Base-by-base conservation (phyloP, 2,113 vertebrate genomes). In the Anguilla japonica region DNA sequence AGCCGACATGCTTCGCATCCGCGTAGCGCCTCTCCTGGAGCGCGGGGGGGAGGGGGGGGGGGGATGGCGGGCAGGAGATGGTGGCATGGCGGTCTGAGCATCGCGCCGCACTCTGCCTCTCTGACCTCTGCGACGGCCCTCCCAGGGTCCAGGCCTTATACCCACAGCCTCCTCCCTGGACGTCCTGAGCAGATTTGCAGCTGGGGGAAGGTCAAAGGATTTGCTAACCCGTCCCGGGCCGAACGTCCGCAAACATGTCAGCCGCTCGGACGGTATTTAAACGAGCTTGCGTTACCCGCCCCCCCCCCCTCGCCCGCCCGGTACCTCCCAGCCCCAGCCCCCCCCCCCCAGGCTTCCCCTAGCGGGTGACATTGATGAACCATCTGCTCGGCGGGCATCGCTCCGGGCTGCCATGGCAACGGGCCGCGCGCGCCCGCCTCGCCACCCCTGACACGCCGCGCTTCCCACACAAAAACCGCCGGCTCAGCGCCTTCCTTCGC, bases 341-440 rank as follows among this genome's bases (percentile, higher is more conserved):
- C 34, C 0, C 34, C 34, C 34, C 34, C 34, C 34, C 34, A 34
- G 34, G 34, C 34, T 34, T 34, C 34, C 34, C 34, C 34, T 34
- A 79, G 50, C 56, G 84, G 82, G 87, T 90, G 88, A 89, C 87
- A 87, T 84, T 91, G 85, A 90, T 91, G 83, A 89, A 90, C 88
- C 81, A 88, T 91, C 90, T 89, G 89, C 87, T 90, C 29, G 2
- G n/a, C 50, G 34, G 34, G 82, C 88, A 81, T 92, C 75, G 81
- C 82, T 81, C 80, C 78, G 53, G 82, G 86, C 80, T 78, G 86
- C 83, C 79, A 39, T 81, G 85, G 67, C 81, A 81, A 91, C 60
- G 53, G 63, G 60, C 39, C 83, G 53, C 67, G 82, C n/a, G 34
- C 56, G 43, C 43, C 43, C 34, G 34, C 56, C 40, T 26, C 81